Percentiles rank a stretch among this genome's conserved stretches.
These are phyloP conservation scores for Drosophila setosimentum DNA, from an alignment of 2,888 invertebrate genomes.

Conservation along the genomic window DNA sequence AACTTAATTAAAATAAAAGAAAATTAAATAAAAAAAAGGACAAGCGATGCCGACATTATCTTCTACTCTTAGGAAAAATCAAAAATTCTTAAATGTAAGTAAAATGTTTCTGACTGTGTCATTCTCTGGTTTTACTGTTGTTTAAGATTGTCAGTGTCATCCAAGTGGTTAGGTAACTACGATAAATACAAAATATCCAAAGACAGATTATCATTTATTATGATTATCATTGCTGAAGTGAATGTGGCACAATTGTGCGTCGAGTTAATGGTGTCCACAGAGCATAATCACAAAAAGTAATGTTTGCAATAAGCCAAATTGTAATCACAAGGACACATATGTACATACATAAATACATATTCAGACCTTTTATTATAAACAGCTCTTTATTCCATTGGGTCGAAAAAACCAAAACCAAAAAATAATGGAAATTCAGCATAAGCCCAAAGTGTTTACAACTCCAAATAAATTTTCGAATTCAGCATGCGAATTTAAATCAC, in stretches of 20 bases:
- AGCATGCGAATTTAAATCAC: neutral
- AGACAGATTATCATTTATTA: neutral
- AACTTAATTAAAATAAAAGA: conserved; percentile 30
- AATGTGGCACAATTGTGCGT: neutral
- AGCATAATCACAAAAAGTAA: neutral
- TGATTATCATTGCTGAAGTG: neutral
- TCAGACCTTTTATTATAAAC: neutral
- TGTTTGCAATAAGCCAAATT: neutral
- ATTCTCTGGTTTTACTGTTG: neutral
- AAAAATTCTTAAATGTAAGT: neutral
- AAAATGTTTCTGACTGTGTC: neutral
- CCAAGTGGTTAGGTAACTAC: neutral
- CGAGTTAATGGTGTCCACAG: neutral
- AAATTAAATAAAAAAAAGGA: neutral
- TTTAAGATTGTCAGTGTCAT: neutral
- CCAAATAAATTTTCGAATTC: neutral
- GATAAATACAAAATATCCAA: neutral
- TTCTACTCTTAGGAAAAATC: neutral
- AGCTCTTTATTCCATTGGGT: neutral
- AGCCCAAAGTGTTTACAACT: neutral
- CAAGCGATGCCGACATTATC: neutral
- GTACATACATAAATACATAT: neutral
- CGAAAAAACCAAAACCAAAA: neutral
- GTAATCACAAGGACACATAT: neutral
- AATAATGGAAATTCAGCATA: neutral